These are phyloP conservation scores for Nipponacmea schrenckii DNA, from an alignment of 2,888 invertebrate genomes.

Conservation along the genomic window DNA sequence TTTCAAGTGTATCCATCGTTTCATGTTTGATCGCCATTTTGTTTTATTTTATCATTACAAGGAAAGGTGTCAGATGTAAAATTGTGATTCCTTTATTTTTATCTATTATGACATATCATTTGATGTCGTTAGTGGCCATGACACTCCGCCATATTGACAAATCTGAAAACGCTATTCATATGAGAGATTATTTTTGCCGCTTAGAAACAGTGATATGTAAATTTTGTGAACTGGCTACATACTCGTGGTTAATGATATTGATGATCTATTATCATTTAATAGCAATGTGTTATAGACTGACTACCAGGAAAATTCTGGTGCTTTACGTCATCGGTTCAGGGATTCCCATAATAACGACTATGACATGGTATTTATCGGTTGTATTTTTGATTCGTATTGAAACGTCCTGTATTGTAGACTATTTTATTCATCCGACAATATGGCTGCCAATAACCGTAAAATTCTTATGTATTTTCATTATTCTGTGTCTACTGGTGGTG, in stretches of 20 bases:
- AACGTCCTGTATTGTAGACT: neutral
- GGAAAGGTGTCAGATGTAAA: slow-evolving; percentile 14
- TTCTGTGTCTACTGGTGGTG: neutral
- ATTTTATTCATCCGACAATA: neutral
- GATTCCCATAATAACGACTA: neutral
- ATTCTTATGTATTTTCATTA: neutral
- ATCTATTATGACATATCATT: slow-evolving; percentile 12
- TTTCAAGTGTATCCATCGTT: neutral
- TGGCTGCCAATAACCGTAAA: neutral
- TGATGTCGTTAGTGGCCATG: slow-evolving; percentile 18
- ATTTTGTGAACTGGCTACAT: slow-evolving; percentile 17
- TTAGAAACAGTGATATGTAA: slow-evolving; percentile 2
- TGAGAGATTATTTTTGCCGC: slow-evolving; percentile 6
- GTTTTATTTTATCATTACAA: slow-evolving; percentile 12
- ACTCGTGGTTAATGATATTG: slow-evolving; percentile 19
- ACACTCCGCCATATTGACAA: slow-evolving; percentile 11
- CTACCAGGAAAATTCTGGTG: neutral
- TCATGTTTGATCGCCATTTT: slow-evolving; percentile 13
- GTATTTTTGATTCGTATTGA: neutral
- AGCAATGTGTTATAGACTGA: neutral
- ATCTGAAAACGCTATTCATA: slow-evolving; percentile 8
- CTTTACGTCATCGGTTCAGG: neutral
- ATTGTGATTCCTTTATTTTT: slow-evolving; percentile 17
- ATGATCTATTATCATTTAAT: slow-evolving; percentile 12
- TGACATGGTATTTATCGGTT: neutral